Percentiles rank a stretch among this genome's conserved stretches.
These are phyloP conservation scores for Monarcha castaneiventris DNA, from an alignment of 2,113 vertebrate species.

Conservation along the genomic window DNA sequence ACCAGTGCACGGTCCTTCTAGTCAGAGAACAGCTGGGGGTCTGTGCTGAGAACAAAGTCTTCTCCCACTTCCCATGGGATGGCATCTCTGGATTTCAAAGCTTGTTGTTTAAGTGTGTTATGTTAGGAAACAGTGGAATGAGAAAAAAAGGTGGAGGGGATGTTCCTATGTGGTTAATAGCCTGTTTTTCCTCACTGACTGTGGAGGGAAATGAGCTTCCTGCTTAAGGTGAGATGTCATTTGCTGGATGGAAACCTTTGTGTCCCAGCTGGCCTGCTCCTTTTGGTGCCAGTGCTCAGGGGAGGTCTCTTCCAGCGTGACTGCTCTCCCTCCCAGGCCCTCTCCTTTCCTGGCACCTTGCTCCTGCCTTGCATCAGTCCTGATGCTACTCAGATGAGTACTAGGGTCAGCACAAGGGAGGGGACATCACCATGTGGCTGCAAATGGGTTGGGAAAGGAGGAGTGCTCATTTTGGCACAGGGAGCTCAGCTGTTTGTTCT, in stretches of 20 bases:
- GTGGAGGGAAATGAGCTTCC: constrained; percentile 48
- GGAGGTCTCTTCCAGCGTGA: background rate
- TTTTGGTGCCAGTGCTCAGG: background rate
- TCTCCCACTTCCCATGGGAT: background rate
- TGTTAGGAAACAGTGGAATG: background rate
- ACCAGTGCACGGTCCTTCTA: background rate
- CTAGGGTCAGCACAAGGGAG: background rate
- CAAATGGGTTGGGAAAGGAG: background rate
- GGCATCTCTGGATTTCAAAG: constrained; percentile 7
- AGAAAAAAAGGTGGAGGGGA: background rate
- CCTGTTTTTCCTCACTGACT: constrained; percentile 24
- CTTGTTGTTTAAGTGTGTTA: background rate
- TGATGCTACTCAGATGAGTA: background rate
- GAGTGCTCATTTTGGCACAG: background rate
- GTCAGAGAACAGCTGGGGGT: background rate
- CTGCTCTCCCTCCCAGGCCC: background rate
- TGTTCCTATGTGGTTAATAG: background rate
- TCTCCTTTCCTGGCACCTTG: background rate
- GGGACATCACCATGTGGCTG: background rate
- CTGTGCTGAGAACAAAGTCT: background rate
- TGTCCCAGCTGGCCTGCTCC: background rate
- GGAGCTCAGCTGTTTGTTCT: background rate
- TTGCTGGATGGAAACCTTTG: constrained; percentile 47
- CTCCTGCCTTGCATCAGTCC: background rate
- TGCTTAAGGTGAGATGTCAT: constrained; percentile 49